Base-by-base conservation (phyloP, 2,888 invertebrate genomes). In the Deroplatys truncata region DNA sequence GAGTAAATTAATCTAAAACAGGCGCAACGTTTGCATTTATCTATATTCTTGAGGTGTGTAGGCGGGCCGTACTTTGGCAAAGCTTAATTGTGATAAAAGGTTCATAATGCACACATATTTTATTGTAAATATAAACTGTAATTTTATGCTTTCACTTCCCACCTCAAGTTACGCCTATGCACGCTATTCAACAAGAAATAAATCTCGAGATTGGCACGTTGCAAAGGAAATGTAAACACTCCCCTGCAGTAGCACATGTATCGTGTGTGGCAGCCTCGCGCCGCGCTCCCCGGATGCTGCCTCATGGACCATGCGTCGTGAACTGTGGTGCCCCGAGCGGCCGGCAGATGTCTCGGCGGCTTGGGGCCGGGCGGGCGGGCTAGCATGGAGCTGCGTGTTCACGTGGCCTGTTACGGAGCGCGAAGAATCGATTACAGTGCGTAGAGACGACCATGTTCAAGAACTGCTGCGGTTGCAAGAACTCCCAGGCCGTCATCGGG, bases 381-480 rank as follows among this genome's bases (percentile, higher is more conserved):
- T n/a, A 35, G 25, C 13, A 35, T 31, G 25, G 85, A 85, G 28
- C 28, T 28, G 43, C 35, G 84, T 29, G 28, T 85, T 28, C 20
- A 49, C 16, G 35, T 85, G 85, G 56, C 56, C 56, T 72, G 25
- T 72, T 72, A 15, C 56, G 56, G 56, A 20, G 56, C 56, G 56
- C 56, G 56, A 72, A 72, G 56, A 72, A 72, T 72, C 56, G 56
- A 72, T 56, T 86, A 8, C 29, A 28, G 82, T 86, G 43, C 25
- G 20, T 86, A 49, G 28, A 29, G 72, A 56, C 28, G 35, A 82
- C 28, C 86, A 91, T 91, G 91, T 91, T 91, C 83, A 91, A 91
- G 85, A 90, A 91, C 86, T 91, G 91, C 89, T 91, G 91, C 86
- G 91, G 91, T 82, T 91, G 91, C 89, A 90, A 90, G 86, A 89